A percentile compares a stretch with the other conserved stretches of the same genome.
Conservation (phyloP, 2,797 vertebrate species). For the Lindbergichthys nudifrons region DNA sequence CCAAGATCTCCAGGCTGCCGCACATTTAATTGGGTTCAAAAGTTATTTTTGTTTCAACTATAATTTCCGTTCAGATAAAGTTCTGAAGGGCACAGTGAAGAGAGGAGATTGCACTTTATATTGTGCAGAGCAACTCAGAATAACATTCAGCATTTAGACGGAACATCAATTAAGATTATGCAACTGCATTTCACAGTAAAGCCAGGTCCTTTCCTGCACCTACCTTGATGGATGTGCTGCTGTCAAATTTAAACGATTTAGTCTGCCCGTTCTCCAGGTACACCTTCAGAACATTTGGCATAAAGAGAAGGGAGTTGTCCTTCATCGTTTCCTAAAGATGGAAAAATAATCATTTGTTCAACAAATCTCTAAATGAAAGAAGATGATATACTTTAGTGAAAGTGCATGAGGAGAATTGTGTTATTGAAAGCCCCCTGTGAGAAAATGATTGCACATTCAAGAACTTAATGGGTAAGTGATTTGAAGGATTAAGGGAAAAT, state of each 20-base stretch:
- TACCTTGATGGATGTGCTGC: constrained; percentile 98
- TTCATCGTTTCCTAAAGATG: constrained; percentile 85
- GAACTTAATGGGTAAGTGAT: background rate
- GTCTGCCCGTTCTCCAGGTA: constrained; percentile 99
- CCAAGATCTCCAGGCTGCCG: background rate
- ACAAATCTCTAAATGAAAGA: constrained; percentile 3
- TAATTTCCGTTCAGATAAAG: constrained; percentile 22
- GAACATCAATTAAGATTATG: constrained; percentile 52
- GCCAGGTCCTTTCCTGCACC: constrained; percentile 35
- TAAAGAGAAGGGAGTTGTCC: constrained; percentile 96
- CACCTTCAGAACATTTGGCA: constrained; percentile 99
- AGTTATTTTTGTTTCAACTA: constrained; percentile 16
- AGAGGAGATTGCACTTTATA: constrained; percentile 23
- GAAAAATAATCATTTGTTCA: constrained; percentile 34
- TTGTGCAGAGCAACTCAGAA: constrained; percentile 25
- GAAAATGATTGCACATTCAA: constrained; percentile 8
- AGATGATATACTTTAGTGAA: constrained; percentile 9
- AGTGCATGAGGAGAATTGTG: background rate
- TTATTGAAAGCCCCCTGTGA: background rate
- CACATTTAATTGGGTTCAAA: constrained; percentile 11
- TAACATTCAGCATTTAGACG: constrained; percentile 47
- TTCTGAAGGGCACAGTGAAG: constrained; percentile 20
- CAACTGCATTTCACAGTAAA: constrained; percentile 39
- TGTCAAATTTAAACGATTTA: constrained; percentile 98
- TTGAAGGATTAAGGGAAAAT: constrained; percentile 5